Base-by-base conservation (phyloP, 2,888 invertebrate genomes). In the Tinea pellionella region DNA sequence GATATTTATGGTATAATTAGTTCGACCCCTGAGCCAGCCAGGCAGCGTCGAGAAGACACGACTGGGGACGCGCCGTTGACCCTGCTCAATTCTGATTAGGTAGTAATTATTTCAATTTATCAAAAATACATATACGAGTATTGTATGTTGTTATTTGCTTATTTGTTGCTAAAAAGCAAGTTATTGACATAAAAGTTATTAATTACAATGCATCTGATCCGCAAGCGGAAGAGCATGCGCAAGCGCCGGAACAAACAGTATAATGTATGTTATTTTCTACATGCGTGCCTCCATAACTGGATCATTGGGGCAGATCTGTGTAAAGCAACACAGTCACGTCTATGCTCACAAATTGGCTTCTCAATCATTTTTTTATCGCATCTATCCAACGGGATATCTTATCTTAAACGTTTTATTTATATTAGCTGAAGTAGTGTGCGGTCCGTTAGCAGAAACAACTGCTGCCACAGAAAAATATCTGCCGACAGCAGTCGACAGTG, bases 1-100 rank as follows among this genome's bases (percentile, higher is more conserved):
- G 79, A 82, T 83, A 88, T 87, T 84, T 85, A 87, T 85, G 73
- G 80, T 76, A 78, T 80, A 84, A 85, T 87, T 83, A 83, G 78
- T 72, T 73, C 71, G 77, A 71, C 57, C 57, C 53, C 53, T 24
- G 24, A 24, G 32, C 18, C 55, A n/a, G 37, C 37, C 37, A 37
- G 37, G 3, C 24, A 37, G 37, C 37, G 37, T 37, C 37, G 37
- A 37, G 37, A 37, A 12, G 16, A 15, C 47, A 71, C 69, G 70
- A 68, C 69, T 24, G 74, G 78, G 74, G 76, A 76, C 74, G 65
- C 69, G 64, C 65, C 72, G 73, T 75, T 70, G 73, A 72, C 74
- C 75, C 64, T 66, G 66, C 66, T 61, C 56, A 9, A 47, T 47
- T 47, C 3, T 18, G 47, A 47, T 47, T 47, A n/a, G n/a, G n/a